Percentiles rank a stretch among this genome's conserved stretches.
These are phyloP conservation scores for Phrixothrix hirtus DNA, from an alignment of 2,888 invertebrate genomes.

Conservation along the genomic window DNA sequence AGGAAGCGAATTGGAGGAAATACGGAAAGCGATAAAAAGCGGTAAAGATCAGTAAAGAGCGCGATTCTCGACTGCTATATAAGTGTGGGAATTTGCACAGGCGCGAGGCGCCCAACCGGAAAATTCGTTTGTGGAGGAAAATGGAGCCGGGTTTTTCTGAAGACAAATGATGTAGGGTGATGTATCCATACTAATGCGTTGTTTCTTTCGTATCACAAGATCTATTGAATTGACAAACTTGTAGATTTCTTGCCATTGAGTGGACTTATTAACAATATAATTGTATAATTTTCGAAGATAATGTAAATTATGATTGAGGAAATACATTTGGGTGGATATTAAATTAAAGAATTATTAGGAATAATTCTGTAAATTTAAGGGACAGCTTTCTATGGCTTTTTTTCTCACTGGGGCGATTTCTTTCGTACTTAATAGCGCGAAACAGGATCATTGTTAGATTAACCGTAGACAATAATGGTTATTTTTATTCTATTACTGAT, in stretches of 20 bases:
- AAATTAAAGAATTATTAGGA: no score
- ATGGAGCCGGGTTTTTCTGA: conserved; percentile 56
- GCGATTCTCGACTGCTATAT: conserved; percentile 47
- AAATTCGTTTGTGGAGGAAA: conserved; percentile 59
- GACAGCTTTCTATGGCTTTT: not conserved
- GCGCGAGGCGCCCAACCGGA: conserved; percentile 53
- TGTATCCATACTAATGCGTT: conserved; percentile 51
- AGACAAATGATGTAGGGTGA: conserved; percentile 55
- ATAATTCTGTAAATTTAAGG: not conserved
- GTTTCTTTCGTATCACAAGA: conserved; percentile 30
- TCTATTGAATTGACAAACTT: conserved; percentile 20
- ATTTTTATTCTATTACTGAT: conserved; percentile 39
- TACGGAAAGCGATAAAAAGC: conserved; percentile 44
- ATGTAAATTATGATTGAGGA: no score
- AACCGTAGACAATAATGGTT: conserved; percentile 42
- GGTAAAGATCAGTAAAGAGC: conserved; percentile 44
- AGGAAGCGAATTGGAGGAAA: conserved; percentile 39
- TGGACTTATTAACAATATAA: not conserved
- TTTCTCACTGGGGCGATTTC: conserved; percentile 27
- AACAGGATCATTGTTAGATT: conserved; percentile 44
- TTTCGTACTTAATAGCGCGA: conserved; percentile 41
- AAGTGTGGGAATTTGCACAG: conserved; percentile 56
- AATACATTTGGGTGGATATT: no score
- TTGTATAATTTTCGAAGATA: not conserved
- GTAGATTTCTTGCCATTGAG: conserved; percentile 5